Percentiles rank a stretch among this genome's conserved stretches.
phyloP scores from a whole-genome alignment of 2,797 vertebrate genomes.

The Setipinna tenuifilis region DNA sequence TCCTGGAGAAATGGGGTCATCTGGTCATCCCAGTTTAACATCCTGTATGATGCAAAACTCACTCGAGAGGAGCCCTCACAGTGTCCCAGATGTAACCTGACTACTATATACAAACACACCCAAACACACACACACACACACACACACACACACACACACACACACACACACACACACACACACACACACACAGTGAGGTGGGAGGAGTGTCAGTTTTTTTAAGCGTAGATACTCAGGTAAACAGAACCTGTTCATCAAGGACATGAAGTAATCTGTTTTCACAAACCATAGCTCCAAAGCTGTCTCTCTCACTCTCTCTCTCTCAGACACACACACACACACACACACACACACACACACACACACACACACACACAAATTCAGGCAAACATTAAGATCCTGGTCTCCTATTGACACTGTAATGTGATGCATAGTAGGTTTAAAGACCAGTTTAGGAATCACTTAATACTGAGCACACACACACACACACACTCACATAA shows the following conservation, averaged over 20 bases:
- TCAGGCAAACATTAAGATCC: conserved; percentile 10
- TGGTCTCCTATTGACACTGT: neutral
- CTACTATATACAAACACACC: conserved; percentile 18
- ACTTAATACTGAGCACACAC: neutral
- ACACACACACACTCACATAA: too few species aligned
- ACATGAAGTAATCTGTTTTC: neutral
- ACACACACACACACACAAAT: neutral
- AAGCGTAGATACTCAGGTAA: neutral
- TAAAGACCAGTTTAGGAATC: neutral
- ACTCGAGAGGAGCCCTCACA: neutral
- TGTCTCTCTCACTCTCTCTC: neutral
- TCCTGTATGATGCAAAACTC: neutral
- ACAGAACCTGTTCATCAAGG: neutral
- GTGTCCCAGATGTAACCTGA: neutral
- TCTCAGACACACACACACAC: neutral
- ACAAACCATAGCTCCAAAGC: neutral
- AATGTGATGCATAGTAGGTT: neutral
- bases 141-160: neutral
- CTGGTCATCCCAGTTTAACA: too few species aligned
- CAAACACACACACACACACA: neutral
- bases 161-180: neutral
- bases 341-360: neutral
- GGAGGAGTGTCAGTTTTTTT: neutral
- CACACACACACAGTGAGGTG: neutral
- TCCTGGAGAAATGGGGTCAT: too few species aligned